phyloP scores from a whole-genome alignment of 64 coral and sea anemone species.

The Montipora capricornis region DNA sequence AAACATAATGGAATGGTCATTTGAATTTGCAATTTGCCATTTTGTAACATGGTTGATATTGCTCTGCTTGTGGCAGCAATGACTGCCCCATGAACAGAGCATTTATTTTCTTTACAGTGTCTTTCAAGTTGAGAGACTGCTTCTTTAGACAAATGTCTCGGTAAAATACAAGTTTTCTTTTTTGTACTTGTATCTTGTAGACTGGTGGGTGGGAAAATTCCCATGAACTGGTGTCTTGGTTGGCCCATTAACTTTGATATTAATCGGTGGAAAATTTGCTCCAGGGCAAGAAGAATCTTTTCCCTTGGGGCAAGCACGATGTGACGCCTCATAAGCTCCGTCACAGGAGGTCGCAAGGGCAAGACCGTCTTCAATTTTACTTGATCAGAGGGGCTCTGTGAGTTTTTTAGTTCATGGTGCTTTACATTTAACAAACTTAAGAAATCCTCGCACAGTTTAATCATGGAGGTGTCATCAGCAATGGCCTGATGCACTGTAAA shows the following conservation, averaged over 20 bases:
- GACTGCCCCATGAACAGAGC: conserved; percentile 69
- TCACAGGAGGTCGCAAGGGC: conserved; percentile 5
- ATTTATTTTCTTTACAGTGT: conserved; percentile 60
- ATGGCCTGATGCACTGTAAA: conserved; percentile 46
- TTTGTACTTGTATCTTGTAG: conserved; percentile 24
- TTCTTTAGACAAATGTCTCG: conserved; percentile 42
- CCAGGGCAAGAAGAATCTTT: conserved; percentile 11
- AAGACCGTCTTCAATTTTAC: background rate
- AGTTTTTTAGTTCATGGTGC: background rate
- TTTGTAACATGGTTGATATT: conserved; percentile 49
- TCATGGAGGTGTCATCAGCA: conserved; percentile 34
- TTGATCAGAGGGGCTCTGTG: background rate
- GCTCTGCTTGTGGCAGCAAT: conserved; percentile 59
- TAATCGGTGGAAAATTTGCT: background rate
- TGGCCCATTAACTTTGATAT: conserved; percentile 5
- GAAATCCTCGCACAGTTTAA: conserved; percentile 58
- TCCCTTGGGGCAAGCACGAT: conserved; percentile 14
- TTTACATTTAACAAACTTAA: conserved; percentile 44
- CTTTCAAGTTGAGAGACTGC: conserved; percentile 14
- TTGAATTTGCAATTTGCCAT: conserved; percentile 18
- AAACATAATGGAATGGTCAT: conserved; percentile 42
- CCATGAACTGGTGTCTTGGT: conserved; percentile 46
- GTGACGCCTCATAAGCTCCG: background rate
- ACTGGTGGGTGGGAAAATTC: conserved; percentile 44
- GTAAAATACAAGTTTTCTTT: conserved; percentile 75